phyloP scores from a whole-genome alignment of 1,140 invertebrate genomes.

The Ylistrum balloti region DNA sequence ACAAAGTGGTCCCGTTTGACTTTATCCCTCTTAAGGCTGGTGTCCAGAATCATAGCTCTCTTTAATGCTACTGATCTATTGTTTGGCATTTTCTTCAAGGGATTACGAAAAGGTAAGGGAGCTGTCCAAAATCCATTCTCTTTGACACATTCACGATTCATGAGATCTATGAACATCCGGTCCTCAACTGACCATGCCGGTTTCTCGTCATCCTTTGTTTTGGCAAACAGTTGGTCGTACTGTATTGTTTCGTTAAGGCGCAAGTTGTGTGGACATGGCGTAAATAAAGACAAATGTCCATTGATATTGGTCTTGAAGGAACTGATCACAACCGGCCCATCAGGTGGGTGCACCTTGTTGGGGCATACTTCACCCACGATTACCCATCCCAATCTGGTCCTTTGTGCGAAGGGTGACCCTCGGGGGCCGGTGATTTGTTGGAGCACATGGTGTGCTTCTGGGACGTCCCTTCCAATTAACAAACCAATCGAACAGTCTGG shows the following conservation, averaged over 20 bases:
- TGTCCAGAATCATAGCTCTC: constrained; percentile 51
- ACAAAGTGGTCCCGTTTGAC: constrained; percentile 45
- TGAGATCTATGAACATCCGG: constrained; percentile 22
- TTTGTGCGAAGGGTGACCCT: constrained; percentile 47
- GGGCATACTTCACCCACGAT: constrained; percentile 52
- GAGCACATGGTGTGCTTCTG: constrained; percentile 46
- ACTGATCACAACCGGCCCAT: background rate
- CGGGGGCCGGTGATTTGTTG: constrained; percentile 45
- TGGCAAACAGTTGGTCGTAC: background rate
- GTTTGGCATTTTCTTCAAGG: constrained; percentile 25
- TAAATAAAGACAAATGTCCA: background rate
- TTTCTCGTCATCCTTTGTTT: constrained; percentile 44
- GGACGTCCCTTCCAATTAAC: constrained; percentile 48
- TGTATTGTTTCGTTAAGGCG: background rate
- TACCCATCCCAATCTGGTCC: constrained; percentile 52
- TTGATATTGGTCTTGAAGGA: background rate
- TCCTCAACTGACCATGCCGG: constrained; percentile 48
- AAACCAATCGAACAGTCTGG: background rate
- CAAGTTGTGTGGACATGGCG: background rate
- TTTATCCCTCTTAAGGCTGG: background rate
- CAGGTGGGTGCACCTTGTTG: constrained; percentile 46
- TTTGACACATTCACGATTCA: constrained; percentile 41
- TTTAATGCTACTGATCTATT: constrained; percentile 49
- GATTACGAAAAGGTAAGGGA: constrained; percentile 46
- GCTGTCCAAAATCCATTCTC: constrained; percentile 51